These are phyloP conservation scores for Megaceryle maxima DNA, from an alignment of 2,113 vertebrate genomes.

Conservation along the genomic window DNA sequence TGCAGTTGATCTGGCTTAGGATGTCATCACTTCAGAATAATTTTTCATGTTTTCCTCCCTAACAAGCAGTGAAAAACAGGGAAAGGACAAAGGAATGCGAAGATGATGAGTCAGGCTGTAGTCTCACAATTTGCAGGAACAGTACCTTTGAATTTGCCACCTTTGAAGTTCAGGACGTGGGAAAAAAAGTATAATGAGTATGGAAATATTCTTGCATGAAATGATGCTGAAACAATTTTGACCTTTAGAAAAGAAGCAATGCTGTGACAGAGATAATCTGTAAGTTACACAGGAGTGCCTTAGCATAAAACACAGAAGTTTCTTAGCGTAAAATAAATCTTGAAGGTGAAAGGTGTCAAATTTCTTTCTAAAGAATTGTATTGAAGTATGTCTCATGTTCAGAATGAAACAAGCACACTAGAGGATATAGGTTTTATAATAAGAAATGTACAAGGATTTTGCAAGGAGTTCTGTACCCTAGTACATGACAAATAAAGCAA, in stretches of 20 bases:
- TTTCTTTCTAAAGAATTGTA: neutral
- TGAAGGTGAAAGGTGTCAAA: neutral
- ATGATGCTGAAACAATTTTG: neutral
- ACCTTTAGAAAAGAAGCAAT: neutral
- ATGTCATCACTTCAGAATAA: neutral
- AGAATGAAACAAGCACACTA: neutral
- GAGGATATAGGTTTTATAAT: neutral
- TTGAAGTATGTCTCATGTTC: neutral
- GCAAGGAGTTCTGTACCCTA: neutral
- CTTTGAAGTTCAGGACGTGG: neutral
- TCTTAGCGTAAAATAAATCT: neutral
- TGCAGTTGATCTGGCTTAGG: neutral
- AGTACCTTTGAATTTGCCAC: neutral
- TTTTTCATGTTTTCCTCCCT: neutral
- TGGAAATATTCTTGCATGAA: neutral
- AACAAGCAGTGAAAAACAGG: neutral
- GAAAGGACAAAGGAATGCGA: neutral
- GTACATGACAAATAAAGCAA: neutral
- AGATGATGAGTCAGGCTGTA: neutral
- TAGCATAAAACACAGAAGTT: neutral
- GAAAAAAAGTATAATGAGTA: neutral
- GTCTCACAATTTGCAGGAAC: neutral
- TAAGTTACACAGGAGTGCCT: neutral
- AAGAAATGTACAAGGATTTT: neutral
- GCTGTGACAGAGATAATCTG: neutral